phyloP scores from a whole-genome alignment of 2,888 invertebrate species.

The Entomobrya proxima region DNA sequence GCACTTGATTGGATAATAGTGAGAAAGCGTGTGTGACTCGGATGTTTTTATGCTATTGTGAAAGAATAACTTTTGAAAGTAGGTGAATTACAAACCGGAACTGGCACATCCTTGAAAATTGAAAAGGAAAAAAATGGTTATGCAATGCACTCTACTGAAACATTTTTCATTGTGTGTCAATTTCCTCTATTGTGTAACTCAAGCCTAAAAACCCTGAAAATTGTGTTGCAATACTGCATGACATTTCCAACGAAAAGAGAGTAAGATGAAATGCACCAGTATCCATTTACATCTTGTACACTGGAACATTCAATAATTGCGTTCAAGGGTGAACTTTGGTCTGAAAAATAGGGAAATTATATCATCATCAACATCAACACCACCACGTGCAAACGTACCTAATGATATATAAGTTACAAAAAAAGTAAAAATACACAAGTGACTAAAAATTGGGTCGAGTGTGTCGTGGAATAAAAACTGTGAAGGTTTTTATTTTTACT shows the following conservation, averaged over 20 bases:
- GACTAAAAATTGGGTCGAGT: no score
- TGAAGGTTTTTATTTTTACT: not conserved
- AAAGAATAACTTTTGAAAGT: not conserved
- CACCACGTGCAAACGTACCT: no score
- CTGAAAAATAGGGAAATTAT: no score
- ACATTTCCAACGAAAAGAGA: not conserved
- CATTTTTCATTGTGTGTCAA: not conserved
- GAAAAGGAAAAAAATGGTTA: slow-evolving; percentile 19
- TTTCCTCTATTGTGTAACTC: not conserved
- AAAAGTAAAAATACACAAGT: no score
- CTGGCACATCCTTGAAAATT: slow-evolving; percentile 57
- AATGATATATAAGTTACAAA: no score
- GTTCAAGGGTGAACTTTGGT: no score
- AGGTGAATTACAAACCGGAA: slow-evolving; percentile 43
- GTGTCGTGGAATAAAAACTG: not conserved
- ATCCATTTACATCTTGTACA: no score
- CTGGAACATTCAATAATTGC: no score
- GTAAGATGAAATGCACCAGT: not conserved
- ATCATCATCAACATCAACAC: no score
- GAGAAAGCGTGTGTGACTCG: no score
- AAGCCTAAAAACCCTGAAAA: not conserved
- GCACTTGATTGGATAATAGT: no score
- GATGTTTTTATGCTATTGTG: no score
- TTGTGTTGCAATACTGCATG: not conserved
- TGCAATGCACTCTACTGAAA: not conserved